phyloP scores from a whole-genome alignment of 2,797 vertebrate species.

The Leptodactylus fallax region DNA sequence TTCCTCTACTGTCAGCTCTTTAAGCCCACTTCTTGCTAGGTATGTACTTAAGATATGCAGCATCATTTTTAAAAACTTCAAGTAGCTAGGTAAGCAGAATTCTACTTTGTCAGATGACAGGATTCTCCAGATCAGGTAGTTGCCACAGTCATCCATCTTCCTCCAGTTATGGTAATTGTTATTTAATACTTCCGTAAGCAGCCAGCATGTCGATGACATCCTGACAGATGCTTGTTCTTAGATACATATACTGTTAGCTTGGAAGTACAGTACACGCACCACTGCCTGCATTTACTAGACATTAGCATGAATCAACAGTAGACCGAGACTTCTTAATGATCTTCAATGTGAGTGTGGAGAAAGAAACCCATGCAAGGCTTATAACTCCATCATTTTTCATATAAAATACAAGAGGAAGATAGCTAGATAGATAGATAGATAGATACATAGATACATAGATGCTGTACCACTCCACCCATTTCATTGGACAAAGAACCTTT shows the following conservation, averaged over 20 bases:
- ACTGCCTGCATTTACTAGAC: conserved; percentile 29
- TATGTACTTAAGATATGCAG: not conserved
- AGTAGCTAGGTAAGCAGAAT: not conserved
- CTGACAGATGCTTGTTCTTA: conserved; percentile 51
- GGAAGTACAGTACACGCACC: conserved; percentile 32
- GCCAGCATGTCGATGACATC: conserved; percentile 40
- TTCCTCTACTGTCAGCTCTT: too few species aligned
- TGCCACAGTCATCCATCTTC: conserved; percentile 47
- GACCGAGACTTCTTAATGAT: conserved; percentile 21
- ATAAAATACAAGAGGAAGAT: not conserved
- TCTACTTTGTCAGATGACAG: not conserved
- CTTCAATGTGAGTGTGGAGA: not conserved
- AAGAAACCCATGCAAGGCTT: not conserved
- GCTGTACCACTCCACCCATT: too few species aligned
- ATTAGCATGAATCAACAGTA: conserved; percentile 33
- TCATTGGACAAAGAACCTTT: too few species aligned
- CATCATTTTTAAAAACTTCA: not conserved
- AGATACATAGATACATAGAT: too few species aligned
- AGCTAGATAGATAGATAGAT: not conserved
- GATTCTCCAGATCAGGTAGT: conserved; percentile 35
- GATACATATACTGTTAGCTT: conserved; percentile 49
- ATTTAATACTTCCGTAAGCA: conserved; percentile 52
- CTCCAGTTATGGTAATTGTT: conserved; percentile 57
- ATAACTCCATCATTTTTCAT: not conserved
- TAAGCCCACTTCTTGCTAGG: not conserved